Base-by-base conservation (phyloP, 2,113 vertebrate genomes). In the Geothlypis trichas region DNA sequence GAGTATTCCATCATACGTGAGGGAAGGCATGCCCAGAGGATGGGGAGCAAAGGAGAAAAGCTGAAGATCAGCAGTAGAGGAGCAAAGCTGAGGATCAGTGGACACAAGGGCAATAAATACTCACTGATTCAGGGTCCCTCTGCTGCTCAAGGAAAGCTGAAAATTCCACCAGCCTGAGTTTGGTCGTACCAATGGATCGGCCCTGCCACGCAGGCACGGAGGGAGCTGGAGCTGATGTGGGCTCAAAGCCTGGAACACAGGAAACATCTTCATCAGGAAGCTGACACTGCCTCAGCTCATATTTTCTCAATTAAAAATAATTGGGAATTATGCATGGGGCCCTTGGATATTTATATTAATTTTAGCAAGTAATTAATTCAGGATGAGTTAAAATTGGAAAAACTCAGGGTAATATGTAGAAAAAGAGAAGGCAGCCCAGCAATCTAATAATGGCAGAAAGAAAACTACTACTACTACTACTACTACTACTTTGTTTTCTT, bases 131-230 rank as follows among this genome's bases (percentile, higher is more conserved):
- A 4, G 98, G 99, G 97, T 99, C 99, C 98, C 99, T 98, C 96
- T 99, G 99, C 92, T 99, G 99, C 95, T 99, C 99, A 42, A 99
- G 98, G 95, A 99, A 99, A 95, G 99, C 99, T 0, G 99, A 99
- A 90, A 99, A 99, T 96, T 99, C 99, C 95, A 99, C 99, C 96
- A 99, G 98, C 95, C 99, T 98, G 95, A 99, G 99, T 97, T 99
- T 99, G 83, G 99, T 99, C 73, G 99, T 99, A 84, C 99, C 99
- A 69, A 99, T 99, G 20, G 99, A 99, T 81, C 99, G 99, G 58
- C 99, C 99, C 97, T 99, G 99, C 99, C 99, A 99, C 1, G 99
- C 99, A 41, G 99, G 99, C 76, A 99, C 99, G 0, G 99, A 99
- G 80, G 99, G 99, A 46, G 98, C 98, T 88, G 99, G 99, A 97